Percentiles rank a stretch among this genome's conserved stretches.
Evolutionary conservation across 2,113 vertebrate genomes (phyloP).

Genomic region (Pithys albifrons): DNA sequence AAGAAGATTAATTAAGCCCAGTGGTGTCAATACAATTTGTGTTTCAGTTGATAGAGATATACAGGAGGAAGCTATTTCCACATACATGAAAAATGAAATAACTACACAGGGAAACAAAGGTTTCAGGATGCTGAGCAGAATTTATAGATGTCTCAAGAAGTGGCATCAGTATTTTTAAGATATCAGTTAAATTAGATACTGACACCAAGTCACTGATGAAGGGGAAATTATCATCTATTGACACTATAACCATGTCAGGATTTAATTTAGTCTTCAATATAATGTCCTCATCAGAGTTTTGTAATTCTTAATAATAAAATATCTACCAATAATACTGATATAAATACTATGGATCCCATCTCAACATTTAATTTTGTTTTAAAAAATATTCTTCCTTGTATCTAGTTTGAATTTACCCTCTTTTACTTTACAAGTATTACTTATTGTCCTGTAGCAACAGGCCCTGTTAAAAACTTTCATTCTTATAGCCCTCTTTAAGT

Average conservation of each 20-base stretch:
- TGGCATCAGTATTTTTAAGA: neutral
- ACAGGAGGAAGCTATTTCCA: neutral
- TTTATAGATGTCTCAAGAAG: neutral
- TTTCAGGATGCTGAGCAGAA: neutral
- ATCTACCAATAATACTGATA: neutral
- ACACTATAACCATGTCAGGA: neutral
- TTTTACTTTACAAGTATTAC: neutral
- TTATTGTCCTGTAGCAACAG: neutral
- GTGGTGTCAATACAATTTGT: neutral
- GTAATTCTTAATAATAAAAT: neutral
- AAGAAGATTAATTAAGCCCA: conserved; percentile 3
- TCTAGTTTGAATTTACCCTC: neutral
- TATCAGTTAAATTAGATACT: neutral
- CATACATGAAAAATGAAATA: neutral
- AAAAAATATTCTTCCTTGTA: neutral
- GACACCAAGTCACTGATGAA: neutral
- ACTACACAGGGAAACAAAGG: neutral
- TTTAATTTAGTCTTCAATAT: neutral
- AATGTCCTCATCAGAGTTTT: neutral
- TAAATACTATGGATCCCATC: neutral
- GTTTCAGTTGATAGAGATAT: neutral
- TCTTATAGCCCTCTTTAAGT: neutral
- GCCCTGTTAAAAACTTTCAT: neutral
- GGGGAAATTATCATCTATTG: neutral
- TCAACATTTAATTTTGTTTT: neutral